Evolutionary conservation across 2,888 invertebrate species (phyloP).

Genomic region (Caenorhabditis parvicauda): DNA sequence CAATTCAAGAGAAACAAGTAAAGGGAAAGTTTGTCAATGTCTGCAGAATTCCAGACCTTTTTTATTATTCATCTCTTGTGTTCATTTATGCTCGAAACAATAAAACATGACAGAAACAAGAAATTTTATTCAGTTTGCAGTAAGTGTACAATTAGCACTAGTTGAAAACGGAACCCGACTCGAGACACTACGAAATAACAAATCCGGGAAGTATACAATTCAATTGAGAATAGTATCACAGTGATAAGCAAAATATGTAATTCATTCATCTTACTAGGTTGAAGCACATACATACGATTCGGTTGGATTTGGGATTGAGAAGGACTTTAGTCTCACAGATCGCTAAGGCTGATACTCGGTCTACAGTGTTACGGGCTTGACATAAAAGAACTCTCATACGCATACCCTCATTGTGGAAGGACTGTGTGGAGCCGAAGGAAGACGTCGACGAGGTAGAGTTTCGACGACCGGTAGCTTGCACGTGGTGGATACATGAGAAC

Average conservation of each 20-base stretch:
- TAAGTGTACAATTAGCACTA: no score
- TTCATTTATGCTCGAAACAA: no score
- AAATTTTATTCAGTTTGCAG: no score
- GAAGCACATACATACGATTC: slow-evolving; percentile 57
- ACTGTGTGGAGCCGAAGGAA: slow-evolving; percentile 19
- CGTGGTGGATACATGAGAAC: slow-evolving; percentile 52
- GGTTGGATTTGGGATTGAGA: slow-evolving; percentile 50
- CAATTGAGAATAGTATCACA: no score
- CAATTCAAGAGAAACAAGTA: background rate
- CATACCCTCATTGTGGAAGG: slow-evolving; percentile 38
- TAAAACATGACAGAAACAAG: no score
- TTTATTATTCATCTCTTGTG: no score
- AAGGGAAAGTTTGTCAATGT: background rate
- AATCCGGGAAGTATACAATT: no score
- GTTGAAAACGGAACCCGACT: no score
- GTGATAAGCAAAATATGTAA: no score
- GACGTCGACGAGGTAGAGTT: slow-evolving; percentile 23
- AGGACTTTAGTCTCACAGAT: slow-evolving; percentile 53
- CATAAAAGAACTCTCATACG: slow-evolving; percentile 52
- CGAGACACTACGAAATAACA: no score
- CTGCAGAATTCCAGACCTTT: no score
- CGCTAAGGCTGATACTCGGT: slow-evolving; percentile 46
- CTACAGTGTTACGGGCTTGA: slow-evolving; percentile 43
- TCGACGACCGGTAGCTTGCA: slow-evolving; percentile 34
- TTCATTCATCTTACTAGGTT: slow-evolving; percentile 6